Conservation (phyloP, 2,797 vertebrate genomes). For the Melanotaenia nigrans region DNA sequence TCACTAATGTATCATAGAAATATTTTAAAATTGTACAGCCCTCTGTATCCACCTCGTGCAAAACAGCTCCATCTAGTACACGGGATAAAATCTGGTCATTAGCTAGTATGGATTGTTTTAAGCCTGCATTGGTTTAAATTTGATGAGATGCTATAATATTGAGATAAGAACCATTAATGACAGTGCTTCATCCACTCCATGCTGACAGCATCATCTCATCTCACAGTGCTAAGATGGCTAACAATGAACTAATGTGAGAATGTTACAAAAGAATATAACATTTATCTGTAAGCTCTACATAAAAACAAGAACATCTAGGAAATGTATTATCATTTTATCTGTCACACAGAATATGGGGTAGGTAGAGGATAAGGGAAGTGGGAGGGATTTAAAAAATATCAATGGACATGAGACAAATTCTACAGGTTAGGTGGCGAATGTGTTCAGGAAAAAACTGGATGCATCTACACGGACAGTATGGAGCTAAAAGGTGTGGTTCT, state of each 20-base stretch:
- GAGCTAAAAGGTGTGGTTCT: constrained; percentile 66
- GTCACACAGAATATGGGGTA: constrained; percentile 72
- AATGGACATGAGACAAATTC: constrained; percentile 72
- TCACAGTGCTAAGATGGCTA: constrained; percentile 64
- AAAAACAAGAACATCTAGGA: constrained; percentile 63
- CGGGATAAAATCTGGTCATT: constrained; percentile 7
- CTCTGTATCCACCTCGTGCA: background rate
- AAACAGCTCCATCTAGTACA: background rate
- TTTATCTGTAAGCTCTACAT: constrained; percentile 60
- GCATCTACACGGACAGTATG: constrained; percentile 65
- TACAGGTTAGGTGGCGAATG: constrained; percentile 67
- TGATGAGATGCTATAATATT: constrained; percentile 4
- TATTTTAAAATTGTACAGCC: background rate
- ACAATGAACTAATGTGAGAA: constrained; percentile 71
- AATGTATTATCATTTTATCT: constrained; percentile 64
- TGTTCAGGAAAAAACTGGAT: constrained; percentile 73
- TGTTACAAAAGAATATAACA: constrained; percentile 31
- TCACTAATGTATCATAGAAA: constrained; percentile 5
- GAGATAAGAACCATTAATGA: constrained; percentile 19
- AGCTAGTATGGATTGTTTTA: background rate
- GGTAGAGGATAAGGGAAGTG: constrained; percentile 65
- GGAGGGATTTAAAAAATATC: constrained; percentile 64
- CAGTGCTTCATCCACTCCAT: constrained; percentile 81
- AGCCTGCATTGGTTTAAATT: background rate
- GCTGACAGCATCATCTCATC: constrained; percentile 56